Evolutionary conservation across 1,140 invertebrate species (phyloP), one percentile per base, ranked within the genome.

Genomic region (Trichoplusia ni): DNA sequence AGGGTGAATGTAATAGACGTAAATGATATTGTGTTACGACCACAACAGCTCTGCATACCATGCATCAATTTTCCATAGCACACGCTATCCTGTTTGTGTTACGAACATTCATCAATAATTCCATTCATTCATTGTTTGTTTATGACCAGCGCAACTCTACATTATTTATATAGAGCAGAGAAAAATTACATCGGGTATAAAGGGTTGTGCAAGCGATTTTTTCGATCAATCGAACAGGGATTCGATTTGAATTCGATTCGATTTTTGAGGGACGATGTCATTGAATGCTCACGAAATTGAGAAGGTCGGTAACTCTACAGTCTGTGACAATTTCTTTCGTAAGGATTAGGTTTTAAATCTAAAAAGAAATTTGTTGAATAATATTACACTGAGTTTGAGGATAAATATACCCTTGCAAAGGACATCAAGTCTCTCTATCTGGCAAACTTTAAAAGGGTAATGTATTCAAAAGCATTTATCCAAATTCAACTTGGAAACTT

Each of bases 81-180:
- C 51, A 38, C 21, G 51, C 35, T 16, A 56, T 27, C 51, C 51
- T 27, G 51, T 56, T 56, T 38, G 27, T 49, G 37, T 40, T 40
- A 40, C 33, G 21, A 38, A 11, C 16, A 53, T 6, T 25, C 11
- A 56, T 56, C 51, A 56, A 56, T 56, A 40, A 56, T 56, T 56
- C 51, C 51, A 56, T 56, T 56, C 51, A 56, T 56, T 40, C 33
- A 56, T 56, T 25, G 51, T 56, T 56, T 40, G 51, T 56, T 49
- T 25, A 40, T 56, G 1, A 40, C 35, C 13, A 27, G 16, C 33
- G 16, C 13, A 13, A 6, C 14, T 31, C 16, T 31, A 49, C 11
- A 49, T 29, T 38, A 4, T 21, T 27, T 40, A 18, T 56, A 56
- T 27, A 40, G 47, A 11, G 47, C 35, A n/a, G 21, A 35, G 21